Evolutionary conservation across 1,140 invertebrate genomes (phyloP), one percentile per base, ranked within the genome.

Genomic region (Colletes latitarsis): DNA sequence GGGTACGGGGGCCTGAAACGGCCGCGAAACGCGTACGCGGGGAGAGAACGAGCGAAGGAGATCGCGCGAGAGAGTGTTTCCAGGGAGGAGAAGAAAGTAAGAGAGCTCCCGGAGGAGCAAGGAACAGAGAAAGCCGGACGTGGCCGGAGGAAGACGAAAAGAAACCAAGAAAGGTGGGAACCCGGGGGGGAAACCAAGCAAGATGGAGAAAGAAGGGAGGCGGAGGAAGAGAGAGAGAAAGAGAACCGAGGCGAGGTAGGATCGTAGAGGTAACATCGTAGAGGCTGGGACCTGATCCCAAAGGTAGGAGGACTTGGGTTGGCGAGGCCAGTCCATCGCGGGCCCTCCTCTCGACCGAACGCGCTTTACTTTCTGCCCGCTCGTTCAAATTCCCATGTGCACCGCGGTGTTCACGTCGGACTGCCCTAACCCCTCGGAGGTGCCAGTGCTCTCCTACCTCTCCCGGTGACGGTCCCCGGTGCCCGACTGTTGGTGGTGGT

Each of bases 271-370:
- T 92, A 92, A 89, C 83, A 91, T 90, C 89, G 89, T 90, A 92
- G 91, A 91, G 91, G 92, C 91, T 91, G 92, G 89, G 90, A 92
- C 91, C 88, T 85, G 92, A 92, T 92, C 90, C 89, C 88, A 93
- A 93, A 93, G 92, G 90, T 90, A 92, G 90, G 90, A 91, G 90
- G 88, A 88, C 88, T 89, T 79, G 86, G 88, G 86, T 89, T 88
- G 83, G 84, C 86, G 88, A 90, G 91, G 88, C 91, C 92, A 93
- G 92, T 93, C 92, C 93, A 92, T 93, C 91, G 92, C 90, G 91
- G 90, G 91, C 89, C 92, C 92, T 93, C 91, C 88, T 91, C 90
- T 90, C 91, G 91, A 91, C 86, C 92, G 92, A 92, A 93, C 92
- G 88, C 88, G 84, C 90, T 88, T 86, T 87, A 90, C 89, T 91